Evolutionary conservation across 2,113 vertebrate species (phyloP).

Genomic region (Neolamprologus cancellatus): DNA sequence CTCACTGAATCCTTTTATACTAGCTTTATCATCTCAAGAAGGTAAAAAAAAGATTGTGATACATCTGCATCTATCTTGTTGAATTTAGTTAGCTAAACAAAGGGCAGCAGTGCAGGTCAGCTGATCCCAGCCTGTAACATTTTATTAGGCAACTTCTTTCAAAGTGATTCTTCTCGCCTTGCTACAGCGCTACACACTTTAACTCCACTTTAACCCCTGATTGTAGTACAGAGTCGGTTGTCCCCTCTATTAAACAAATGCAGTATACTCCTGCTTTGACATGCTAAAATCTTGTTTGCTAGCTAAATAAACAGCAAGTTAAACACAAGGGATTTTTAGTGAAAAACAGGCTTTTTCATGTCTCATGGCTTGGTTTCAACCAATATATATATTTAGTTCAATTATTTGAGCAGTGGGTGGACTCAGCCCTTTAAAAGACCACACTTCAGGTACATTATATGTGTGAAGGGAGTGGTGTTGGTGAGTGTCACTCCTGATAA

Average conservation of each 20-base stretch:
- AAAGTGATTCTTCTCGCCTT: not conserved
- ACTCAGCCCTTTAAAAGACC: not conserved
- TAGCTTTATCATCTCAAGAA: not conserved
- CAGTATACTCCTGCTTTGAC: not conserved
- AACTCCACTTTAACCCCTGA: not conserved
- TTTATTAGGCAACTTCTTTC: not conserved
- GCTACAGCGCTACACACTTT: not conserved
- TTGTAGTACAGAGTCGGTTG: rapidly evolving
- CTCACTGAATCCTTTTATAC: not conserved
- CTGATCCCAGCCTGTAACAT: not conserved
- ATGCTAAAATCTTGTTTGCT: not conserved
- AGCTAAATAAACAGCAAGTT: not conserved
- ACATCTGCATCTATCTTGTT: not conserved
- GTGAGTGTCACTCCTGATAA: not conserved
- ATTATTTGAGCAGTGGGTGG: not conserved
- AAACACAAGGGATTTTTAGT: not conserved
- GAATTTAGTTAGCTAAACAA: not conserved
- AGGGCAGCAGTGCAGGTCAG: not conserved
- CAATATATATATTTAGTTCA: not conserved
- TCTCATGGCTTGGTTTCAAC: not conserved
- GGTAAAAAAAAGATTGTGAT: not conserved
- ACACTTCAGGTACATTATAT: constrained; percentile 6
- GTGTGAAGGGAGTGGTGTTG: not conserved
- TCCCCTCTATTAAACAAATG: not conserved
- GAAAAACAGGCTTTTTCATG: not conserved